Conservation (phyloP, 2,113 vertebrate species). For the Climacteris rufus region DNA sequence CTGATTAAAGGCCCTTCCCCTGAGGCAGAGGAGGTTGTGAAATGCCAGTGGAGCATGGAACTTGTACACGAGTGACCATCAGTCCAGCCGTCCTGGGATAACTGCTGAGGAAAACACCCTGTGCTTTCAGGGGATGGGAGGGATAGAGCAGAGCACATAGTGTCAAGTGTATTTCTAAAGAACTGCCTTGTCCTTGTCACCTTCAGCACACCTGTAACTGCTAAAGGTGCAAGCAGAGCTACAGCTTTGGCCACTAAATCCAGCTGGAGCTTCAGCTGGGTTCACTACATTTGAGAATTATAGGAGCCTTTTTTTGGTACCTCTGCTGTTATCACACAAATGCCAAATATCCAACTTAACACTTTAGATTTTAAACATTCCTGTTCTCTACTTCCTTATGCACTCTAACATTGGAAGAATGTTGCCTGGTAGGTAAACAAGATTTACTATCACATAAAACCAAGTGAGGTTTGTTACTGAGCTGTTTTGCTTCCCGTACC, state of each 20-base stretch:
- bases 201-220: background rate
- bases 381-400: background rate
- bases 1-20: background rate
- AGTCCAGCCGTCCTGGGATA: background rate
- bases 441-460: fast-evolving
- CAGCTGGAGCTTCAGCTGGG: background rate
- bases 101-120: background rate
- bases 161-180: background rate
- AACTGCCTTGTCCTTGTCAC: background rate
- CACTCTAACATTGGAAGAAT: background rate
- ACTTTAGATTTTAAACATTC: background rate
- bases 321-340: background rate
- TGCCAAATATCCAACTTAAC: background rate
- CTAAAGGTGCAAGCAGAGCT: background rate
- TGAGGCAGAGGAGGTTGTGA: background rate
- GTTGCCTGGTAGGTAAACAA: background rate
- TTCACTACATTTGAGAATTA: background rate
- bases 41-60: background rate
- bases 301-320: background rate
- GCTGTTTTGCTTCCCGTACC: background rate
- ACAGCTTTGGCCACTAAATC: background rate
- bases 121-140: background rate
- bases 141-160: background rate
- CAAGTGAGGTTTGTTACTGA: background rate
- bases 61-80: background rate